Evolutionary conservation across 2,113 vertebrate species (phyloP).

Genomic region (Nothobranchius furzeri): DNA sequence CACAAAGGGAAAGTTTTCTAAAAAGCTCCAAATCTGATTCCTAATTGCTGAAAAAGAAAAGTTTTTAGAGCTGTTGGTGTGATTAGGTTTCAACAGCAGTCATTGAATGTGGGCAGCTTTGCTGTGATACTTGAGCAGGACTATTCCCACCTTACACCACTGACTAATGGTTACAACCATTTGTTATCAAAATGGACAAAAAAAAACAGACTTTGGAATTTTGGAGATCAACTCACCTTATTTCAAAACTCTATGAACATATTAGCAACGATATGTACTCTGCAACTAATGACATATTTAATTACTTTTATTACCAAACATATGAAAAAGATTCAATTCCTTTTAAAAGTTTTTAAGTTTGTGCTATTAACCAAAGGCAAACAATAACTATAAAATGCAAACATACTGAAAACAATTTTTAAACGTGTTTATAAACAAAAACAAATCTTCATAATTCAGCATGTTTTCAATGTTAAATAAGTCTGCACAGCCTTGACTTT

Average conservation of each 20-base stretch:
- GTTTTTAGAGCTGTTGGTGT: slow-evolving; percentile 6
- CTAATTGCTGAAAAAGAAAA: slow-evolving; percentile 35
- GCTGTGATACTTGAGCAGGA: not conserved
- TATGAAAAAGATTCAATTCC: no score
- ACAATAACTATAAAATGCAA: no score
- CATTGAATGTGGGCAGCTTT: not conserved
- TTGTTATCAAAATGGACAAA: not conserved
- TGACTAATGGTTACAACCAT: not conserved
- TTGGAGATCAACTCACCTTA: not conserved
- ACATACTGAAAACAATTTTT: no score
- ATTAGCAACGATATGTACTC: no score
- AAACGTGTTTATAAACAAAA: no score
- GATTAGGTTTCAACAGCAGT: slow-evolving; percentile 20
- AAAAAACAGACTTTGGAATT: not conserved
- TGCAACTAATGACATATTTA: no score
- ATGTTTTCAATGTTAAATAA: no score
- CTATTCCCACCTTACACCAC: not conserved
- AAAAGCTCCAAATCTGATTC: slow-evolving; percentile 27
- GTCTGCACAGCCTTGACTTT: no score
- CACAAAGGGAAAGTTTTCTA: slow-evolving; percentile 44
- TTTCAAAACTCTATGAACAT: not conserved
- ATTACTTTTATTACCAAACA: no score
- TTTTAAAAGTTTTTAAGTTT: no score
- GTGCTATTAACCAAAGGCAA: no score
- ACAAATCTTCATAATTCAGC: no score